Conservation (phyloP, 2,113 vertebrate genomes). For the Coptodon rendalli region DNA sequence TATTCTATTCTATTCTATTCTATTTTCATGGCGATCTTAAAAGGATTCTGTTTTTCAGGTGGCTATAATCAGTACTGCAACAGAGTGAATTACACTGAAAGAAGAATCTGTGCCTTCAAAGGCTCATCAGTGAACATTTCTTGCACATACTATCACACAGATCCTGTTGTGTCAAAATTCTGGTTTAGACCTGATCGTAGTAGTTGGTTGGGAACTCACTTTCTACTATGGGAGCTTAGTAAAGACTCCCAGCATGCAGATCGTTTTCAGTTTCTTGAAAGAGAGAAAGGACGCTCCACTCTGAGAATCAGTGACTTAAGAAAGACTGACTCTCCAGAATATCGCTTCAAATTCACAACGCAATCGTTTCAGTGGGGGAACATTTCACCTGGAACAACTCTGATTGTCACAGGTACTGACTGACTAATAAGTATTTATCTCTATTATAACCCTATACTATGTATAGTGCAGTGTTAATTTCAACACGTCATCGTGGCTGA, state of each 20-base stretch:
- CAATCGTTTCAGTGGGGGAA: rapidly evolving
- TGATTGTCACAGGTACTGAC: conserved; percentile 14
- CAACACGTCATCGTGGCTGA: too few relatives aligned
- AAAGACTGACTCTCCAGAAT: conserved; percentile 2
- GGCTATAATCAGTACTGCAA: not conserved
- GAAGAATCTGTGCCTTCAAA: not conserved
- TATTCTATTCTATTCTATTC: too few relatives aligned
- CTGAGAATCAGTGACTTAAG: conserved; percentile 1
- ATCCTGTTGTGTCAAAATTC: not conserved
- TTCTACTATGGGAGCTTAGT: rapidly evolving
- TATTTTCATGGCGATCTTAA: rapidly evolving
- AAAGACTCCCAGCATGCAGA: not conserved
- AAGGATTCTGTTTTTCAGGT: not conserved
- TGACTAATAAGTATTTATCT: not conserved
- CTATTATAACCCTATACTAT: not conserved
- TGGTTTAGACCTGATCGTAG: not conserved
- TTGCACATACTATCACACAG: not conserved
- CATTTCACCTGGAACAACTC: not conserved
- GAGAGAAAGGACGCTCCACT: not conserved
- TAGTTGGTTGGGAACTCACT: rapidly evolving
- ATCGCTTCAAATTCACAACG: not conserved
- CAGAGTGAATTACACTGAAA: not conserved
- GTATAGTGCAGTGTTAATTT: not conserved
- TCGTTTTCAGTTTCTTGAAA: not conserved
- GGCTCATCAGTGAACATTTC: not conserved